Conservation (phyloP, 2,113 vertebrate species). For the Halichoerus grypus region DNA sequence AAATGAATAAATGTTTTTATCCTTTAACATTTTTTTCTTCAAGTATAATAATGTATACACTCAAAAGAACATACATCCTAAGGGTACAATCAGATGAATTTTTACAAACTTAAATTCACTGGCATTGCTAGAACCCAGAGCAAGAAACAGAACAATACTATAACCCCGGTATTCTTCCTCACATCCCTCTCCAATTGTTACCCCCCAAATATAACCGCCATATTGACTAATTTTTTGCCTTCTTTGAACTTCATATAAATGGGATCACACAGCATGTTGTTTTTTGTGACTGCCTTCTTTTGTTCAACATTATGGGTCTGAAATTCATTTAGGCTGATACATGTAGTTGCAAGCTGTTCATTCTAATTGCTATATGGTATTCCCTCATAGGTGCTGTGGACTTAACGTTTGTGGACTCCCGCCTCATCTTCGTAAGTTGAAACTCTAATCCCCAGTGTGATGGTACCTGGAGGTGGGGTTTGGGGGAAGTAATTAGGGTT, state of each 20-base stretch:
- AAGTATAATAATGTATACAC: not conserved
- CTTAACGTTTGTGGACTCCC: too few species aligned
- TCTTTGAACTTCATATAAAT: not conserved
- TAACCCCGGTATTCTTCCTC: not conserved
- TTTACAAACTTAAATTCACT: not conserved
- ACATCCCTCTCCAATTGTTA: not conserved
- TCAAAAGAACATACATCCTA: not conserved
- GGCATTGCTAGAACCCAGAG: not conserved
- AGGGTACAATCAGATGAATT: not conserved
- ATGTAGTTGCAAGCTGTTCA: too few species aligned
- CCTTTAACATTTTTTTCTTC: not conserved
- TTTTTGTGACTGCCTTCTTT: not conserved
- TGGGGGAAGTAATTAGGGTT: not conserved
- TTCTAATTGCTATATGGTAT: not conserved
- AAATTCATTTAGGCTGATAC: not conserved
- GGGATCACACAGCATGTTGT: not conserved
- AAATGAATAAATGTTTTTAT: not conserved
- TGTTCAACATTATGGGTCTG: not conserved
- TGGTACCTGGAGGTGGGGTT: not conserved
- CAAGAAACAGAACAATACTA: not conserved
- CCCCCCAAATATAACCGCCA: rapidly evolving
- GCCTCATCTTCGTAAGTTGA: too few species aligned
- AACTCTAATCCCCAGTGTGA: not conserved
- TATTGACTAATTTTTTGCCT: not conserved
- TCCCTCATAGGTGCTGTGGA: not conserved